A percentile compares a stretch with the other conserved stretches of the same genome.
Conservation (phyloP, 2,113 vertebrate species). For the Gallinago paraguaiae region DNA sequence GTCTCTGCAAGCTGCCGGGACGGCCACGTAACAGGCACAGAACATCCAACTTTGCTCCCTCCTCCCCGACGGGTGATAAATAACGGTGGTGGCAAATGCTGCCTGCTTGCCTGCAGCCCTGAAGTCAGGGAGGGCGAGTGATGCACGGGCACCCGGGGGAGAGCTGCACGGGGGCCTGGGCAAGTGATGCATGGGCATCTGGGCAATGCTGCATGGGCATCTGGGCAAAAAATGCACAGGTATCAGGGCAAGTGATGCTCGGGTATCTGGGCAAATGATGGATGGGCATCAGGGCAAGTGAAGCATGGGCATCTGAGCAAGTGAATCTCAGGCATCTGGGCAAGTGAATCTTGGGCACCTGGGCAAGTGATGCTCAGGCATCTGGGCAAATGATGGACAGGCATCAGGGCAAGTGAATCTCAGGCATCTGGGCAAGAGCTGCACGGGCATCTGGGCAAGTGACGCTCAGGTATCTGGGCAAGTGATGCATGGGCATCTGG, state of each 20-base stretch:
- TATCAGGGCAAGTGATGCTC: no score
- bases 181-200: neutral
- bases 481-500: neutral
- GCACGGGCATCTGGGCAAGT: neutral
- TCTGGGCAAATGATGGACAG: rapidly evolving
- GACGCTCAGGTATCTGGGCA: neutral
- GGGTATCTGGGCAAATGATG: neutral
- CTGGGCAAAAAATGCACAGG: rapidly evolving
- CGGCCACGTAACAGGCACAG: neutral
- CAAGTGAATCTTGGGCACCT: neutral
- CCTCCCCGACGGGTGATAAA: neutral
- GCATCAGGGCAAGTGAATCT: no score
- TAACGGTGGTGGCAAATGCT: neutral
- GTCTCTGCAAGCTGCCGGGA: neutral
- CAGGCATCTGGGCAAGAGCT: rapidly evolving
- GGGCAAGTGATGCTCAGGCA: rapidly evolving
- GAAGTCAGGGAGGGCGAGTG: neutral
- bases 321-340: no score
- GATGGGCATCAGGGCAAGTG: neutral
- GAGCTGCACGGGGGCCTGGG: neutral
- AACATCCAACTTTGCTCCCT: conserved; percentile 10
- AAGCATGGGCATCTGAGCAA: rapidly evolving
- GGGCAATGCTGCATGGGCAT: no score
- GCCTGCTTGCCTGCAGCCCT: neutral
- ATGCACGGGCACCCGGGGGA: rapidly evolving